These are phyloP conservation scores for Onthophagus sagittarius DNA, from an alignment of 2,888 invertebrate genomes.

Conservation along the genomic window DNA sequence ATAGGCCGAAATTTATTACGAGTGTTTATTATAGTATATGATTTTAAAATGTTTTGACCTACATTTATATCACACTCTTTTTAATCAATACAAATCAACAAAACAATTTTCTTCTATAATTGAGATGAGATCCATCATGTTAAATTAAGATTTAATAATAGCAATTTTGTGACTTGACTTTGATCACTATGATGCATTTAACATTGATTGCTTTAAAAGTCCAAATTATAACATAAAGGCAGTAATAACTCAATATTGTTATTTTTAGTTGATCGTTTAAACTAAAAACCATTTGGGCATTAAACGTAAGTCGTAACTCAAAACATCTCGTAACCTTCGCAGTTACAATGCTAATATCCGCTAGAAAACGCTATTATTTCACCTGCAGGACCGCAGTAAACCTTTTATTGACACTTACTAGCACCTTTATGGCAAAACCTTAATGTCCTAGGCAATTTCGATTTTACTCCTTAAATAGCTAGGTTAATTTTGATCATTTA, in stretches of 20 bases:
- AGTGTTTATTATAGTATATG: background rate
- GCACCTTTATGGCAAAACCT: background rate
- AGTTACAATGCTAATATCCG: background rate
- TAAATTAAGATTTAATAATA: too few species aligned
- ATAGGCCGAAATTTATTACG: background rate
- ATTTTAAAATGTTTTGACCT: background rate
- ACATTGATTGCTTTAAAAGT: too few species aligned
- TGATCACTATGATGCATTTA: too few species aligned
- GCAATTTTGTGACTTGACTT: too few species aligned
- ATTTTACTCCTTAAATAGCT: background rate
- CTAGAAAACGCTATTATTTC: background rate
- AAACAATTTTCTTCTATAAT: too few species aligned
- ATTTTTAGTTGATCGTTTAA: conserved; percentile 2
- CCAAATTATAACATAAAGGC: background rate
- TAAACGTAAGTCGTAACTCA: conserved; percentile 1
- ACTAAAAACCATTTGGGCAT: conserved; percentile 23
- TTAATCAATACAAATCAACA: background rate
- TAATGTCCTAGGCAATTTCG: background rate
- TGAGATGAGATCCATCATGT: too few species aligned
- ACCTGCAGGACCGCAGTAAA: background rate
- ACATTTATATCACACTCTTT: background rate
- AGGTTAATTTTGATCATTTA: background rate
- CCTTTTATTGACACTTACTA: background rate
- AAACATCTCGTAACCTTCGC: background rate
- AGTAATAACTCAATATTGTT: background rate